These are phyloP conservation scores for Drymonia ruficornis DNA, from an alignment of 2,888 invertebrate species.

Conservation along the genomic window DNA sequence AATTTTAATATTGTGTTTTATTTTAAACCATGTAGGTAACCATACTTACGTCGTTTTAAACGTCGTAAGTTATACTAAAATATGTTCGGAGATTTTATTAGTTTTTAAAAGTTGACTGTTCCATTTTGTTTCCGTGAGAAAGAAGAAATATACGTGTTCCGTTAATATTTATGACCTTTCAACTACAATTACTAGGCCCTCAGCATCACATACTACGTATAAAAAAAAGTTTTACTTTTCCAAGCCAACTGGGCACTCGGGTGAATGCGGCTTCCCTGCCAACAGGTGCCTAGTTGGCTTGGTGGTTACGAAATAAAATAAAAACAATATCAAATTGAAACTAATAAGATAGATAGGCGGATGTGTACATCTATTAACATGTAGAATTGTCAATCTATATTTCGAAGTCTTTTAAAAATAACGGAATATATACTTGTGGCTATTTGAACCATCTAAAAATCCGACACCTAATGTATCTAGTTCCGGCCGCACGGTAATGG, in stretches of 20 bases:
- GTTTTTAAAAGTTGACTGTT: not conserved
- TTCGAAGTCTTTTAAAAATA: not conserved
- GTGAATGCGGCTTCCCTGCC: too few relatives aligned
- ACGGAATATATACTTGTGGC: not conserved
- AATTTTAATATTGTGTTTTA: not conserved
- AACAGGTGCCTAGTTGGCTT: too few relatives aligned
- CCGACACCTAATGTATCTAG: not conserved
- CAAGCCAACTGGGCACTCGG: too few relatives aligned
- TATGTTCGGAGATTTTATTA: not conserved
- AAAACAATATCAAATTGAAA: too few relatives aligned
- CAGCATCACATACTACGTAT: too few relatives aligned
- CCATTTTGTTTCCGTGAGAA: not conserved
- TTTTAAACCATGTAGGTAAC: not conserved
- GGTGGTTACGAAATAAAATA: too few relatives aligned
- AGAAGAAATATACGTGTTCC: not conserved
- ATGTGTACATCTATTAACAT: too few relatives aligned
- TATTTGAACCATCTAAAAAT: not conserved
- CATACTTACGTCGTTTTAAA: not conserved
- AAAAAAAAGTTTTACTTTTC: too few relatives aligned
- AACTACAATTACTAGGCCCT: not conserved
- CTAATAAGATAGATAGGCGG: too few relatives aligned
- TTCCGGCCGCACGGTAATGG: constrained; percentile 14
- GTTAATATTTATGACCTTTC: not conserved
- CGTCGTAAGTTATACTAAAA: constrained; percentile 2
- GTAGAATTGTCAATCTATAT: too few relatives aligned